Percentiles rank a stretch among this genome's conserved stretches.
These are phyloP conservation scores for Melitaea cinxia DNA, from an alignment of 1,140 invertebrate genomes.

Conservation along the genomic window DNA sequence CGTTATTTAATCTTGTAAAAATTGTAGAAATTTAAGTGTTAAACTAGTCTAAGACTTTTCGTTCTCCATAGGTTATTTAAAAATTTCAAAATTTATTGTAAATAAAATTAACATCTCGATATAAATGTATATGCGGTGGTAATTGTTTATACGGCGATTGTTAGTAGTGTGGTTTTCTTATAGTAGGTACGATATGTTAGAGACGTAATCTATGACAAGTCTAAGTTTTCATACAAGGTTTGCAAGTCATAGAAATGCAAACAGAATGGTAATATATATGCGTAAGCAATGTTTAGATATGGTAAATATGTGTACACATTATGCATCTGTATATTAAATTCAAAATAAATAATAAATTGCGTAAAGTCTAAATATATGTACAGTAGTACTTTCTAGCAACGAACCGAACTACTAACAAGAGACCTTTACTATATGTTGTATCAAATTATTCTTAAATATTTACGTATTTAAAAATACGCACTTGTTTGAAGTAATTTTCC, in stretches of 20 bases:
- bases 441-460: conserved; percentile 4
- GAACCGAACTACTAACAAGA: conserved; percentile 2
- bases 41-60: conserved; percentile 40
- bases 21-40: conserved; percentile 40
- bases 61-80: conserved; percentile 21
- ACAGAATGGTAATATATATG: no score
- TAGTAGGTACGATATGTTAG: no score
- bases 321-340: background rate
- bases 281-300: no score
- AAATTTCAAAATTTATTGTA: conserved; percentile 28
- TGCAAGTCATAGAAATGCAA: no score
- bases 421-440: background rate
- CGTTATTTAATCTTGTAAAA: conserved; percentile 39
- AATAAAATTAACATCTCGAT: conserved; percentile 7
- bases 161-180: background rate
- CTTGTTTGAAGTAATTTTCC: conserved; percentile 4
- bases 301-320: no score
- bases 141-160: background rate
- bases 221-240: no score
- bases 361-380: background rate
- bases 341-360: background rate
- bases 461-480: conserved; percentile 1
- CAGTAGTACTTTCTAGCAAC: background rate
- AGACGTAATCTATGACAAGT: no score
- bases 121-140: conserved; percentile 2